Percentiles rank a stretch among this genome's conserved stretches.
These are phyloP conservation scores for Sphecodes monilicornis DNA, from an alignment of 2,888 invertebrate genomes.

Conservation along the genomic window DNA sequence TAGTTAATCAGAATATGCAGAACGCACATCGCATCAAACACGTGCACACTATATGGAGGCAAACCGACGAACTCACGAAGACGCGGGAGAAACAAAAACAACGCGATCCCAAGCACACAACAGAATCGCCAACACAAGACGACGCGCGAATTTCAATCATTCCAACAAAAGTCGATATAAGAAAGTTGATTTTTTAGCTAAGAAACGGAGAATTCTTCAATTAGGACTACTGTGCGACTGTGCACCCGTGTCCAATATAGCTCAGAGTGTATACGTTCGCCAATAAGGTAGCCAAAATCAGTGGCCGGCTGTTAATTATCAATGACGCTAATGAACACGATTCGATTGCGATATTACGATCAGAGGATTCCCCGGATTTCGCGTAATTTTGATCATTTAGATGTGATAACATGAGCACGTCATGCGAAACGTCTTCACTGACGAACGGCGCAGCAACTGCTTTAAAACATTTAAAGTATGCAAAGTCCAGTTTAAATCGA, in stretches of 20 bases:
- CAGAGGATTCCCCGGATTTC: slow-evolving; percentile 28
- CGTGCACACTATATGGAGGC: no score
- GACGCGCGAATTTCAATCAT: no score
- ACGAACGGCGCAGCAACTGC: background rate
- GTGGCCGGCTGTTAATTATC: slow-evolving; percentile 46
- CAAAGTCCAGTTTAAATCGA: slow-evolving; percentile 7
- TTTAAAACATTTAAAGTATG: slow-evolving; percentile 46
- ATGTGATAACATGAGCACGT: slow-evolving; percentile 23
- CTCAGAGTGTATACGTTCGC: background rate
- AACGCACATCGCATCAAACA: no score
- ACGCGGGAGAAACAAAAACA: no score
- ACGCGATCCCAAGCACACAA: no score
- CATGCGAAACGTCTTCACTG: background rate
- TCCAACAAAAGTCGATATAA: no score
- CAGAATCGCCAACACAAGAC: no score
- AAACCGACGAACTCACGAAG: no score
- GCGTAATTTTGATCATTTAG: slow-evolving; percentile 48
- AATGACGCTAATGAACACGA: slow-evolving; percentile 44
- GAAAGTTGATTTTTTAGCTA: no score
- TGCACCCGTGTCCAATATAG: background rate
- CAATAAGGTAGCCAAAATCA: slow-evolving; percentile 29
- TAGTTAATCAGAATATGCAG: no score
- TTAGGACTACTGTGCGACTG: no score
- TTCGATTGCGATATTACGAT: slow-evolving; percentile 44
- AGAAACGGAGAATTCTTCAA: no score